Evolutionary conservation across 1,140 invertebrate species (phyloP).

Genomic region (Colletes gigas): DNA sequence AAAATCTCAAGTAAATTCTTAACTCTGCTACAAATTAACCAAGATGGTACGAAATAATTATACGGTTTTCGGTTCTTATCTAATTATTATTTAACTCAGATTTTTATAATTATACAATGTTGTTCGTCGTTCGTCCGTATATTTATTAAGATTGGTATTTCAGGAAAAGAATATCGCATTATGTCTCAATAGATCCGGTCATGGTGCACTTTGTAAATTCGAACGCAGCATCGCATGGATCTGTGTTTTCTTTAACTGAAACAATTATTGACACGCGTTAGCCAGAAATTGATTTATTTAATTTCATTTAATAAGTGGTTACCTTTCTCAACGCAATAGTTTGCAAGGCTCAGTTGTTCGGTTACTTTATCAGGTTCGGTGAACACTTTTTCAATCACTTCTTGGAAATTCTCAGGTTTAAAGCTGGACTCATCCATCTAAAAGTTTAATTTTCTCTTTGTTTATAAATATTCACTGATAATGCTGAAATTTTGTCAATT

Average conservation of each 20-base stretch:
- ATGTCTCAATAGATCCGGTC: not conserved
- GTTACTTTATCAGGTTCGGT: accelerated
- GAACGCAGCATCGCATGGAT: slow-evolving; percentile 26
- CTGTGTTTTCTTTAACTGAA: slow-evolving; percentile 23
- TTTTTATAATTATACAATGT: not conserved
- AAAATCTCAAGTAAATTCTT: too few relatives aligned
- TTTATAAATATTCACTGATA: too few relatives aligned
- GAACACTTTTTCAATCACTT: accelerated
- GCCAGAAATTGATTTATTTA: not conserved
- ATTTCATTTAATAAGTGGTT: not conserved
- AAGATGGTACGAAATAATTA: not conserved
- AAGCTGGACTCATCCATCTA: not conserved
- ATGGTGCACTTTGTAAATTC: not conserved
- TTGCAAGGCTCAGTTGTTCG: accelerated
- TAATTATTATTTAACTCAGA: not conserved
- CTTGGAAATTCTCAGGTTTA: not conserved
- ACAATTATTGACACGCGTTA: not conserved
- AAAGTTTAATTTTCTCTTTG: not conserved
- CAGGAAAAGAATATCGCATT: not conserved
- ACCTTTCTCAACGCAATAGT: slow-evolving; percentile 15
- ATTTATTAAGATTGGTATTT: not conserved
- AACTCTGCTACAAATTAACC: too few relatives aligned
- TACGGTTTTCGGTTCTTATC: not conserved
- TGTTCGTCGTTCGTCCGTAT: not conserved
- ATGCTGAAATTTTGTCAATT: too few relatives aligned